Base-by-base conservation (phyloP, 35 echinoderm and acorn worm genomes). In the Ptychodera flava region DNA sequence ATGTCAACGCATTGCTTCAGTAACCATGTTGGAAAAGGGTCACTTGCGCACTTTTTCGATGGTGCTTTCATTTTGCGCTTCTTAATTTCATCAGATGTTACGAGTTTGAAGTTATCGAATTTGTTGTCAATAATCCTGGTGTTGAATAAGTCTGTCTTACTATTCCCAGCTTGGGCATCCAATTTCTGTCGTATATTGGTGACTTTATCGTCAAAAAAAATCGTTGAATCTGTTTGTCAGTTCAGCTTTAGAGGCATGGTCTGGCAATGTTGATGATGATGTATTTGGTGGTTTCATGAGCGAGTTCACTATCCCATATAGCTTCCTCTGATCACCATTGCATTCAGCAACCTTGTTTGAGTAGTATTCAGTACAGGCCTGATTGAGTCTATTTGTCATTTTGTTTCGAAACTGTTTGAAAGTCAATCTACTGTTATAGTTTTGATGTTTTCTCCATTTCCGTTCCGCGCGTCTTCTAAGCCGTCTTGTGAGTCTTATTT, bases 11-110 rank as follows among this genome's bases (percentile, higher is more conserved):
- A 90, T 27, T 83, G 30, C 33, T 90, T 93, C 1, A 93, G 53
- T 22, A 93, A 38, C 84, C 77, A 90, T 36, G 88, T 87, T 37
- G 92, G 92, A 28, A 93, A 37, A 12, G 92, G 88, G 35, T 90
- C 88, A 16, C 86, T 78, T 16, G 29, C 28, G 81, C 93, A 91
- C 0, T 82, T 87, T 75, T 88, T 91, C 30, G 38, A 81, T 0
- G 31, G 83, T n/a, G 88, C 64, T 27, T 88, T 81, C 33, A 76
- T 10, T 30, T 90, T 93, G 77, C 84, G 35, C 36, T 33, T 35
- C 27, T 36, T 12, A 15, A 90, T 80, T 33, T 87, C 85, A 37
- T 93, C 85, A 36, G 87, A 33, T 28, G 79, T 86, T 35, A 85
- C 78, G 31, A 36, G 83, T 33, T 0, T 76, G 90, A 87, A 90